Conservation (phyloP, 2,888 invertebrate species). For the Phania funesta region DNA sequence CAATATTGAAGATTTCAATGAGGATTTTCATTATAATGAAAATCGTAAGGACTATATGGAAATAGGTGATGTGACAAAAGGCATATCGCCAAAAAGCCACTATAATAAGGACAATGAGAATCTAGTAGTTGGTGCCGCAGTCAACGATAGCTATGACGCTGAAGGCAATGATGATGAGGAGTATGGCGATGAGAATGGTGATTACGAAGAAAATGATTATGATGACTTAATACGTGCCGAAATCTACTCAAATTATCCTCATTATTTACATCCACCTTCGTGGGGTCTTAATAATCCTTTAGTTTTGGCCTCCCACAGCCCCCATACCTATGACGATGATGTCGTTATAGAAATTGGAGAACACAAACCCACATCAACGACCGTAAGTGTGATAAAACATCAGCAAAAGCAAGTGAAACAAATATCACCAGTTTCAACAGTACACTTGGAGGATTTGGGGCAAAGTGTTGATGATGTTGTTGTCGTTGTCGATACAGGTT, state of each 20-base stretch:
- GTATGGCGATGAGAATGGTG: constrained; percentile 71
- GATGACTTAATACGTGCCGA: constrained; percentile 81
- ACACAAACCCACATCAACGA: constrained; percentile 64
- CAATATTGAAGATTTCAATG: constrained; percentile 57
- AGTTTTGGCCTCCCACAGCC: constrained; percentile 80
- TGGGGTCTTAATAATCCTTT: constrained; percentile 80
- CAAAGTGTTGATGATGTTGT: constrained; percentile 75
- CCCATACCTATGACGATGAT: constrained; percentile 79
- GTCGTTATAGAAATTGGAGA: constrained; percentile 74
- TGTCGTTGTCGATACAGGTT: constrained; percentile 71
- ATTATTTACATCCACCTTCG: constrained; percentile 83
- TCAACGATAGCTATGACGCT: constrained; percentile 27
- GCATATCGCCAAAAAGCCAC: constrained; percentile 54
- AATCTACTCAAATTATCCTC: constrained; percentile 82
- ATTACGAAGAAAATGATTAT: constrained; percentile 81
- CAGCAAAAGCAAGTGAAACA: constrained; percentile 61
- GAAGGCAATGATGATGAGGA: constrained; percentile 68
- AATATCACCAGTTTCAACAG: constrained; percentile 44
- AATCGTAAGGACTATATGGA: constrained; percentile 69
- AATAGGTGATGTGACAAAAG: constrained; percentile 75
- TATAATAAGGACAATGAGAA: constrained; percentile 66
- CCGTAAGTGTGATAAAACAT: constrained; percentile 58
- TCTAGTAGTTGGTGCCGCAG: constrained; percentile 52
- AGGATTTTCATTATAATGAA: constrained; percentile 56
- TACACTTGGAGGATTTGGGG: constrained; percentile 69